Evolutionary conservation across 2,113 vertebrate genomes (phyloP).

Genomic region (Agapornis roseicollis): DNA sequence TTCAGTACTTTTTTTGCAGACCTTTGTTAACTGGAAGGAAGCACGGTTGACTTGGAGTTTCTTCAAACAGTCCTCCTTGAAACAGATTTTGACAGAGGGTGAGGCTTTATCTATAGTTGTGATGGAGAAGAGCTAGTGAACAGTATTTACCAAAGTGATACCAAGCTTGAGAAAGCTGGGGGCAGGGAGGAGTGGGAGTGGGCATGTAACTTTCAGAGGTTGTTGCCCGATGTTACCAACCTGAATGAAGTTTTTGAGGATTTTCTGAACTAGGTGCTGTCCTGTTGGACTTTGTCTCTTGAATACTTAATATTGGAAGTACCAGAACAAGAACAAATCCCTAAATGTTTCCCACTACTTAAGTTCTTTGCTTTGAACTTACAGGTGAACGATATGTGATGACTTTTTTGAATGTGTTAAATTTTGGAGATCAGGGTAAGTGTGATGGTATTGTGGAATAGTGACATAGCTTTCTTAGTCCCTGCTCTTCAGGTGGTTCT

Average conservation of each 20-base stretch:
- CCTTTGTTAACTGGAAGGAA: slow-evolving; percentile 85
- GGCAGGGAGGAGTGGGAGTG: not conserved
- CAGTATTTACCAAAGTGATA: not conserved
- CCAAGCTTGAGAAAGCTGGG: not conserved
- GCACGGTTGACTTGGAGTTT: slow-evolving; percentile 93
- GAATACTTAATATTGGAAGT: not conserved
- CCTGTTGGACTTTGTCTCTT: not conserved
- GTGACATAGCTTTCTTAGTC: not conserved
- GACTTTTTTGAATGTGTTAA: slow-evolving; percentile 96
- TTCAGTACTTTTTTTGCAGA: slow-evolving; percentile 63
- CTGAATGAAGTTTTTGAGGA: not conserved
- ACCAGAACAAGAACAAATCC: not conserved
- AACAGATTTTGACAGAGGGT: slow-evolving; percentile 97
- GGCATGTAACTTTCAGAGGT: fast-evolving
- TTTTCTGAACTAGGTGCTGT: not conserved
- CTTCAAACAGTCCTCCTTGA: slow-evolving; percentile 96
- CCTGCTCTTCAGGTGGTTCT: not conserved
- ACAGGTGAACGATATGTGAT: slow-evolving; percentile 94
- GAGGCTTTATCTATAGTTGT: not conserved
- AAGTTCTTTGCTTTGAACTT: slow-evolving; percentile 47
- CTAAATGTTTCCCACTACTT: not conserved
- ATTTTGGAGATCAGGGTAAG: slow-evolving; percentile 96
- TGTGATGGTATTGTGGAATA: not conserved
- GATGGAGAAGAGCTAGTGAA: not conserved
- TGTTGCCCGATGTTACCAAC: not conserved